Evolutionary conservation across 1,140 invertebrate genomes (phyloP).

Genomic region (Bicyclus anynana): DNA sequence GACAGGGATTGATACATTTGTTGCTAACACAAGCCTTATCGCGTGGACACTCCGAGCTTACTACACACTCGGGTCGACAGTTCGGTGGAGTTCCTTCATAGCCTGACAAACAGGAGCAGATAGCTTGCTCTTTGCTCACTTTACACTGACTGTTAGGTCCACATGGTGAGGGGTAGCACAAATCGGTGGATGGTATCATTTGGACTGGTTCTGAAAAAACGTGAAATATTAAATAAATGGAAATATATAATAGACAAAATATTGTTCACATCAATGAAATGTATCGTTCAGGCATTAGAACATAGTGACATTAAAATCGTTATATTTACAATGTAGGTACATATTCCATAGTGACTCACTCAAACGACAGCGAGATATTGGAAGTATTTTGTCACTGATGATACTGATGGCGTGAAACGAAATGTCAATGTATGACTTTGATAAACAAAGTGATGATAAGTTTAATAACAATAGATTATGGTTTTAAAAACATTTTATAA

Average conservation of each 20-base stretch:
- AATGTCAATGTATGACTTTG: too few species aligned
- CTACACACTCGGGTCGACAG: slow-evolving; percentile 80
- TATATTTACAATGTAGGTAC: too few species aligned
- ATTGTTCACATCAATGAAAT: neutral
- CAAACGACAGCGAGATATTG: too few species aligned
- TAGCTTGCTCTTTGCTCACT: slow-evolving; percentile 73
- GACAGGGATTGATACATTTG: slow-evolving; percentile 81
- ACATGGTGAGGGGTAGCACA: slow-evolving; percentile 81
- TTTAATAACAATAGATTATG: too few species aligned
- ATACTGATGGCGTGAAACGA: too few species aligned
- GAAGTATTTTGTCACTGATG: too few species aligned
- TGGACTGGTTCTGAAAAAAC: slow-evolving; percentile 50
- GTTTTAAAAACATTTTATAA: too few species aligned
- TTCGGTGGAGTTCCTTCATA: slow-evolving; percentile 79
- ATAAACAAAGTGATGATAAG: too few species aligned
- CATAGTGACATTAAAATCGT: too few species aligned
- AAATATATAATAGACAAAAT: neutral
- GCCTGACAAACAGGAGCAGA: slow-evolving; percentile 81
- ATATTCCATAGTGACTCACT: too few species aligned
- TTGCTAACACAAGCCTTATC: slow-evolving; percentile 80
- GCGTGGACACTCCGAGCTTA: slow-evolving; percentile 80
- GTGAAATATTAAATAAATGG: neutral
- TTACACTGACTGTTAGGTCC: slow-evolving; percentile 82
- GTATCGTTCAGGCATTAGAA: too few species aligned
- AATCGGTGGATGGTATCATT: slow-evolving; percentile 54